Percentiles rank a stretch among this genome's conserved stretches.
phyloP scores from a whole-genome alignment of 2,888 invertebrate species.

The Harpalus rufipes region DNA sequence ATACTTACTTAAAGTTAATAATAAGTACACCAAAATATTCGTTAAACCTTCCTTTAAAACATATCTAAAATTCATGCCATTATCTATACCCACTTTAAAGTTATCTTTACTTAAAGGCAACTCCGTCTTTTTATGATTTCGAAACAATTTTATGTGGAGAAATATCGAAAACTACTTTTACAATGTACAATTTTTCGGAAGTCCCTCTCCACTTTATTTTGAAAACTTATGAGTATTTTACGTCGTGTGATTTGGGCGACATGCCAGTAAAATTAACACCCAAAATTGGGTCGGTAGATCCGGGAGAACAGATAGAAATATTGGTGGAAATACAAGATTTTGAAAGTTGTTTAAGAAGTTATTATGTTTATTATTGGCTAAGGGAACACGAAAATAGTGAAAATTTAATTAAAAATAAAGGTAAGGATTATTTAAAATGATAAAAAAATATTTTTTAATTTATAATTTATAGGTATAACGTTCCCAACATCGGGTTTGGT shows the following conservation, averaged over 20 bases:
- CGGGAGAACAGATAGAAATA: not conserved
- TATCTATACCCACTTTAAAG: too few relatives aligned
- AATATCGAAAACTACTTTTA: not conserved
- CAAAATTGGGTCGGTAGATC: not conserved
- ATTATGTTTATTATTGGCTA: constrained; percentile 26
- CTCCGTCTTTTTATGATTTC: constrained; percentile 18
- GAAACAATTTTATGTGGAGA: constrained; percentile 9
- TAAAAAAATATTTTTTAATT: too few relatives aligned
- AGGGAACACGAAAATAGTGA: constrained; percentile 12
- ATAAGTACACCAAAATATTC: too few relatives aligned
- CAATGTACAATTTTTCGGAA: constrained; percentile 35
- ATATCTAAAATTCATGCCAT: too few relatives aligned
- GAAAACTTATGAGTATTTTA: constrained; percentile 13
- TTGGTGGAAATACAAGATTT: not conserved
- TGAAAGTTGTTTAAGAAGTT: not conserved
- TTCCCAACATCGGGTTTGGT: not conserved
- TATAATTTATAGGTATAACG: not conserved
- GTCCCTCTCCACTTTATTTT: constrained; percentile 20
- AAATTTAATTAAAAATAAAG: not conserved
- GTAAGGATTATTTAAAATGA: not conserved
- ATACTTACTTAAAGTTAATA: too few relatives aligned
- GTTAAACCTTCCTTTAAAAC: too few relatives aligned
- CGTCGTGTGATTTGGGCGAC: not conserved
- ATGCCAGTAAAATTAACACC: not conserved
- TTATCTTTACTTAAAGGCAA: constrained; percentile 4